Evolutionary conservation across 2,113 vertebrate species (phyloP), one percentile per base, ranked within the genome.

Genomic region (Struthio camelus): DNA sequence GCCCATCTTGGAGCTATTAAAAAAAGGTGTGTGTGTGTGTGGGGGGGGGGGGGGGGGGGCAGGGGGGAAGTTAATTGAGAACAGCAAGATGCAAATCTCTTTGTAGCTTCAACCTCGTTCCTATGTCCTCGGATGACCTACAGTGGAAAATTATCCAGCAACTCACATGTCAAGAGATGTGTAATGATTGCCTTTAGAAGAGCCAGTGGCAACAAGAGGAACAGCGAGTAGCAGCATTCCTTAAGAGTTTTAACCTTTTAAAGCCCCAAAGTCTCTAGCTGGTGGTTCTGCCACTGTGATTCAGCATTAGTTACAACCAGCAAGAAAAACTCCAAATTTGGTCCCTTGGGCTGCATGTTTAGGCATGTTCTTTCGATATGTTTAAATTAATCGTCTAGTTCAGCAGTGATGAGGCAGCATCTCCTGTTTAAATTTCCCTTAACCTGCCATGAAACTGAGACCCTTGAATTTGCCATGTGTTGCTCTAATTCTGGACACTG

Each of bases 111-210:
- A 96, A 62, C n/a, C 89, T 95, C 59, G 3, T 80, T 81, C 66
- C 40, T 93, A 50, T 72, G 94, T 97, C 97, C 97, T 97, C 72
- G 79, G 87, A 90, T 97, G 93, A 96, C 95, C 96, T 87, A 51
- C 69, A 89, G 85, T 93, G 82, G 97, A 97, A 97, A 97, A 96
- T 94, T 93, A 97, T 97, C 89, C 90, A 94, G 85, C 89, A 94
- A 96, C 92, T 94, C 83, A 53, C 72, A 51, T 88, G 90, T 90
- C 85, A 83, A 95, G 95, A 90, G 80, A 87, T 79, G 93, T 85
- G 85, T 93, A 89, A 87, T 92, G 84, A 93, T 81, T 94, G 93
- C 94, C 95, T 95, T 96, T 48, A 80, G 70, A 75, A 27, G 71
- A 69, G 82, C 78, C 71, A 64, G 85, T 76, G 78, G 80, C 94